phyloP scores from a whole-genome alignment of 2,113 vertebrate genomes.

The Aegithalos caudatus region DNA sequence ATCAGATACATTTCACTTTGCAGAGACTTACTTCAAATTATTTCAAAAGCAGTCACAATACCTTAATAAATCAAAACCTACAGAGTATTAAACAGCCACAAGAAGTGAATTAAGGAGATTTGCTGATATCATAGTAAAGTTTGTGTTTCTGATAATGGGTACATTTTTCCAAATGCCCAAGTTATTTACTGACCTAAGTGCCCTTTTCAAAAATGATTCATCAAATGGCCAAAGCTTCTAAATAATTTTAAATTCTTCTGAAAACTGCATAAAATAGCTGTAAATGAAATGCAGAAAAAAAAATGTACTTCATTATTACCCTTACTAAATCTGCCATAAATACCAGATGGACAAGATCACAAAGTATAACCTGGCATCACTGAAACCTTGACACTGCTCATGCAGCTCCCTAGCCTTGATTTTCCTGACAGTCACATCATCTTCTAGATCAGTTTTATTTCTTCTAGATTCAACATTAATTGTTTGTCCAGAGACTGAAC shows the following conservation, averaged over 20 bases:
- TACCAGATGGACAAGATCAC: not conserved
- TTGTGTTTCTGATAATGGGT: not conserved
- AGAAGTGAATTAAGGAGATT: not conserved
- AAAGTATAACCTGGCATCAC: not conserved
- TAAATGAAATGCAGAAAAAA: not conserved
- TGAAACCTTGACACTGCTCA: not conserved
- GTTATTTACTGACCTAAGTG: not conserved
- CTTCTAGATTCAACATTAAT: not conserved
- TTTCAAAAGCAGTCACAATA: not conserved
- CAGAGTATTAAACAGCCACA: not conserved
- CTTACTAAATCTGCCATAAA: not conserved
- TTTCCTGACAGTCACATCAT: not conserved
- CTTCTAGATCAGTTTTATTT: not conserved
- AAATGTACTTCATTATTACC: not conserved
- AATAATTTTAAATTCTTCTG: not conserved
- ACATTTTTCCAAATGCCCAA: not conserved
- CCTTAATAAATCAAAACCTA: not conserved
- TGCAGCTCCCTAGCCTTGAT: not conserved
- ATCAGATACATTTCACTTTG: not conserved
- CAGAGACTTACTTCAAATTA: not conserved
- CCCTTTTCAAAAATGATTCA: not conserved
- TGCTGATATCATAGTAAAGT: not conserved
- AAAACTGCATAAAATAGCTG: not conserved
- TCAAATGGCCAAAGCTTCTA: not conserved
- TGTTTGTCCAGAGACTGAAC: not conserved